phyloP scores from a whole-genome alignment of 2,797 vertebrate species.

The Neopelma chrysocephalum region DNA sequence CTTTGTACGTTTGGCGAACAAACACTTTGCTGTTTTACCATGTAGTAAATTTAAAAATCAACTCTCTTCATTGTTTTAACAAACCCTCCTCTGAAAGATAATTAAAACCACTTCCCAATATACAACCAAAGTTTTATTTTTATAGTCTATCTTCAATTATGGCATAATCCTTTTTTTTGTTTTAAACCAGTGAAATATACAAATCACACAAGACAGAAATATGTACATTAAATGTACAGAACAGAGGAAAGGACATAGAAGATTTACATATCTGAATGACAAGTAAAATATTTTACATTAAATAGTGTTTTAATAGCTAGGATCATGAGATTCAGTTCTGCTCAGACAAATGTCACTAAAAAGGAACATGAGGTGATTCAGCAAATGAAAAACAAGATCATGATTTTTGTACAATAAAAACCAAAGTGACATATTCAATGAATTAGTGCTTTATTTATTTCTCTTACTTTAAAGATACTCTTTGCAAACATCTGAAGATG shows the following conservation, averaged over 20 bases:
- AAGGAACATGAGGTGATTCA: constrained; percentile 72
- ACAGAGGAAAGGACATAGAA: constrained; percentile 75
- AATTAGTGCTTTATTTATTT: constrained; percentile 79
- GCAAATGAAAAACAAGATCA: constrained; percentile 65
- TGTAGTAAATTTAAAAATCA: constrained; percentile 59
- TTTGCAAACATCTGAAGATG: constrained; percentile 72
- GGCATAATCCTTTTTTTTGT: constrained; percentile 74
- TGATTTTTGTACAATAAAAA: constrained; percentile 80
- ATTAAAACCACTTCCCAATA: constrained; percentile 81
- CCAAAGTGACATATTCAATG: constrained; percentile 78
- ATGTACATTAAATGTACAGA: constrained; percentile 86
- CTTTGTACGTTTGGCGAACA: constrained; percentile 45
- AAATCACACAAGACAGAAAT: constrained; percentile 82
- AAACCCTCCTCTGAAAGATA: constrained; percentile 70
- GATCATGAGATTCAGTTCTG: constrained; percentile 76
- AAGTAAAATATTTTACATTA: constrained; percentile 85
- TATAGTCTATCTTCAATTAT: constrained; percentile 82
- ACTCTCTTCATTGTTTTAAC: constrained; percentile 49
- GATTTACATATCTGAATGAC: constrained; percentile 84
- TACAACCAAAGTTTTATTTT: constrained; percentile 83
- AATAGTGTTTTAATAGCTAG: constrained; percentile 81
- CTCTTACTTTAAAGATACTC: constrained; percentile 72
- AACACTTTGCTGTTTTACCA: constrained; percentile 43
- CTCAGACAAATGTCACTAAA: constrained; percentile 72
- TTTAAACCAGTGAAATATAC: constrained; percentile 83